Base-by-base conservation (phyloP, 2,888 invertebrate species). In the Lasioglossum morio region DNA sequence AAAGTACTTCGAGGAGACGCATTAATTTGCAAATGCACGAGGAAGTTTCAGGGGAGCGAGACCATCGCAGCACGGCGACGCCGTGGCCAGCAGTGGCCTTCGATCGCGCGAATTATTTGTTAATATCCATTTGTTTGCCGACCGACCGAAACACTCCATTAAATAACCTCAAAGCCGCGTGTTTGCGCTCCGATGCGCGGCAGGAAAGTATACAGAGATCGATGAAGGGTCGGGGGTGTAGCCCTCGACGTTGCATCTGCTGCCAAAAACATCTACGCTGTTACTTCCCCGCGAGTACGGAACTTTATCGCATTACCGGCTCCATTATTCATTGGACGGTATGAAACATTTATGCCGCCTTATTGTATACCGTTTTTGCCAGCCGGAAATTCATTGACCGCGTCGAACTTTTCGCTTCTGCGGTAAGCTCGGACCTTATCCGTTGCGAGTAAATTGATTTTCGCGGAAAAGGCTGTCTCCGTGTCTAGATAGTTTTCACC, bases 121-220 rank as follows among this genome's bases (percentile, higher is more conserved):
- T 88, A 88, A 89, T 88, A 88, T 78, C 87, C 84, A 83, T 85
- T 82, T 88, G 73, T 77, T 75, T 77, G 87, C 82, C 53, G 27
- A 72, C 75, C 70, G 72, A 77, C 75, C 81, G 87, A 79, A 84
- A 84, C 80, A 82, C 69, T 84, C 86, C 82, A 87, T 85, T 77
- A 78, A 83, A 87, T 80, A 89, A 88, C 87, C 87, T 77, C 87
- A 83, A 89, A 87, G 81, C 88, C 87, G 72, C 81, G 63, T 83
- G 78, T 81, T 85, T 81, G 78, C 78, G 82, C 79, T 83, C 73
- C 72, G 75, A 83, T 87, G 77, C 72, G 66, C 78, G 57, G 72
- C 12, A 37, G 23, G 77, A 84, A 88, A 88, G 70, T 87, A 83
- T 78, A 80, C 23, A 27, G 46, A 79, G 27, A 70, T 84, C 83